phyloP scores from a whole-genome alignment of 2,888 invertebrate genomes.

The Scaptomyza reducta region DNA sequence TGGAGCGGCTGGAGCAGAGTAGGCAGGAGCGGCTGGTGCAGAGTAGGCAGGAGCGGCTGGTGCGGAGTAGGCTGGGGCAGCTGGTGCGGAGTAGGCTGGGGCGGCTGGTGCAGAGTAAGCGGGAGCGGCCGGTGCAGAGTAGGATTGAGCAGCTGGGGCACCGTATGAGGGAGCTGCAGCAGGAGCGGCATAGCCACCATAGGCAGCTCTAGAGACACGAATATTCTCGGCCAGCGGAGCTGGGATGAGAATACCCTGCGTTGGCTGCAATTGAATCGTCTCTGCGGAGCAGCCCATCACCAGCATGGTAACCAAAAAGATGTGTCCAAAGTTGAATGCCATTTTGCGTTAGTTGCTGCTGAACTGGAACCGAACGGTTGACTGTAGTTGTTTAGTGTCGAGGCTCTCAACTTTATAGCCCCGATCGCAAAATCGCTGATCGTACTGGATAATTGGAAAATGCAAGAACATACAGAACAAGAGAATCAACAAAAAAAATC shows the following conservation, averaged over 20 bases:
- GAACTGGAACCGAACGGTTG: constrained; percentile 36
- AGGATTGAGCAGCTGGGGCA: constrained; percentile 41
- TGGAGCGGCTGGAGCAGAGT: constrained; percentile 47
- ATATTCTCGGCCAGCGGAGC: constrained; percentile 77
- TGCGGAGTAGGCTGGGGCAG: constrained; percentile 25
- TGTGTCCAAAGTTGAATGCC: constrained; percentile 58
- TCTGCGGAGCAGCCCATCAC: constrained; percentile 48
- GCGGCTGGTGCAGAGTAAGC: constrained; percentile 42
- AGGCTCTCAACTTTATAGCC: constrained; percentile 62
- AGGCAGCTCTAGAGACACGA: constrained; percentile 69
- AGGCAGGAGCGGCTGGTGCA: constrained; percentile 45
- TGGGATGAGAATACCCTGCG: constrained; percentile 80
- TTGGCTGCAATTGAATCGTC: constrained; percentile 78
- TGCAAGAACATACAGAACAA: constrained; percentile 23
- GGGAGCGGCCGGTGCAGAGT: constrained; percentile 43
- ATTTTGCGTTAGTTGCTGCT: constrained; percentile 54
- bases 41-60: constrained; percentile 51
- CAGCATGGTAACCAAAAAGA: constrained; percentile 52
- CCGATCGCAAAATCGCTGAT: constrained; percentile 49
- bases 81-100: constrained; percentile 50
- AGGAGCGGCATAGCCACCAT: constrained; percentile 59
- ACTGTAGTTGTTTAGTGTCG: constrained; percentile 52
- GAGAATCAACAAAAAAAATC: constrained; percentile 12
- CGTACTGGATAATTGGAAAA: constrained; percentile 41
- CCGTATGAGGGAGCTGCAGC: constrained; percentile 47